Evolutionary conservation across 1,140 invertebrate genomes (phyloP).

Genomic region (Drosophila simulans): DNA sequence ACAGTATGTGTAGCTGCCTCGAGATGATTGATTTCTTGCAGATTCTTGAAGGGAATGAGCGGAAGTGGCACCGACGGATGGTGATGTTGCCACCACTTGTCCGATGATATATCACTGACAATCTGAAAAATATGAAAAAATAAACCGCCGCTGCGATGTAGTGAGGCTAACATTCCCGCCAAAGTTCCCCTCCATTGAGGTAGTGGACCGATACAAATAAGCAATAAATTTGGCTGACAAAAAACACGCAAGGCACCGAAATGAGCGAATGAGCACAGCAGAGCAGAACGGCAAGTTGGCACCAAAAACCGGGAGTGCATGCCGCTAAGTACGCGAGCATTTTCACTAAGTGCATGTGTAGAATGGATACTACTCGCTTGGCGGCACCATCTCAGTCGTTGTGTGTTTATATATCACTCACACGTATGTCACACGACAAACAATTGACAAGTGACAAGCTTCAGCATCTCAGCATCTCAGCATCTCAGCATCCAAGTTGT

Average conservation of each 20-base stretch:
- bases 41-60: constrained; percentile 53
- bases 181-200: constrained; percentile 9
- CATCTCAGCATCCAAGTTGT: constrained; percentile 58
- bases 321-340: constrained; percentile 76
- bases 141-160: constrained; percentile 42
- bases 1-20: constrained; percentile 3
- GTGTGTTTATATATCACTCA: constrained; percentile 83
- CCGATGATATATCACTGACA: constrained; percentile 81
- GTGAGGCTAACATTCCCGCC: constrained; percentile 2
- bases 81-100: constrained; percentile 52
- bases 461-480: constrained; percentile 60
- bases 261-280: constrained; percentile 26
- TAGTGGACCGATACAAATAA: constrained; percentile 76
- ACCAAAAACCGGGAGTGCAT: constrained; percentile 53
- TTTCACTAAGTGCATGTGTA: constrained; percentile 73
- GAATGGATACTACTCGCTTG: constrained; percentile 54
- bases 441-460: constrained; percentile 83
- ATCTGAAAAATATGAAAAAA: constrained; percentile 76
- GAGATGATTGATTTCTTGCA: constrained; percentile 59
- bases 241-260: constrained; percentile 71
- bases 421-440: constrained; percentile 82
- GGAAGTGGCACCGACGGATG: constrained; percentile 61
- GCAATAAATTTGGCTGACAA: constrained; percentile 81
- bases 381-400: constrained; percentile 28
- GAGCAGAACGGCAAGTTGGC: constrained; percentile 32